Percentiles rank a stretch among this genome's conserved stretches.
These are phyloP conservation scores for Anas acuta DNA, from an alignment of 2,797 vertebrate species.

Conservation along the genomic window DNA sequence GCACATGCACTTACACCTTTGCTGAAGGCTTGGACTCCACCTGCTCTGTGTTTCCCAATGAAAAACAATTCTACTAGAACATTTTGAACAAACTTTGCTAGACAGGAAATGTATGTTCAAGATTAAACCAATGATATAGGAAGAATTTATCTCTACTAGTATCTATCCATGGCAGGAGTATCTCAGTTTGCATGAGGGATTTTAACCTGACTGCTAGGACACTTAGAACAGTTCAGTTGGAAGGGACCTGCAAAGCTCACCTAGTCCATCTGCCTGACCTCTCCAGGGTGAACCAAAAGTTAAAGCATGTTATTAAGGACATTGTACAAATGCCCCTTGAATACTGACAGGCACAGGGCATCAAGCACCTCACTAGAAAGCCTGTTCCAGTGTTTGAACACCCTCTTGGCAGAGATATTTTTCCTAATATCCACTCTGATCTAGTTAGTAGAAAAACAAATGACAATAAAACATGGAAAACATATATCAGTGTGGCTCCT, in stretches of 20 bases:
- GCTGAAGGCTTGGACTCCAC: not conserved
- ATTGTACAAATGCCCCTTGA: not conserved
- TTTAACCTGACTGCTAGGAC: not conserved
- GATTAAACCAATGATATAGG: not conserved
- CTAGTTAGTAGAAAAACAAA: not conserved
- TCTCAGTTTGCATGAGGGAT: not conserved
- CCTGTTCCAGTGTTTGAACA: not conserved
- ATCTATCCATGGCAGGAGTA: rapidly evolving
- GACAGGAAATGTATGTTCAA: not conserved
- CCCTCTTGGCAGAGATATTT: not conserved
- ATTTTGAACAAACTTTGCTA: not conserved
- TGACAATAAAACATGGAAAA: not conserved
- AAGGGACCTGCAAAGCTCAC: not conserved
- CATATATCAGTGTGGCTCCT: not conserved
- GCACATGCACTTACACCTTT: not conserved
- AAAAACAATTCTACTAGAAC: not conserved
- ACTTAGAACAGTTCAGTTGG: not conserved
- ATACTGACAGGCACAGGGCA: not conserved
- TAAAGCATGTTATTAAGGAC: not conserved
- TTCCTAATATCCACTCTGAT: not conserved
- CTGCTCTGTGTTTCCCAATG: not conserved
- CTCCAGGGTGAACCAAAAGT: not conserved
- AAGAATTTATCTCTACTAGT: not conserved
- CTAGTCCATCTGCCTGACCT: not conserved
- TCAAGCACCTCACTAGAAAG: not conserved